These are phyloP conservation scores for Pelecanoides urinatrix DNA, from an alignment of 2,113 vertebrate species.

Conservation along the genomic window DNA sequence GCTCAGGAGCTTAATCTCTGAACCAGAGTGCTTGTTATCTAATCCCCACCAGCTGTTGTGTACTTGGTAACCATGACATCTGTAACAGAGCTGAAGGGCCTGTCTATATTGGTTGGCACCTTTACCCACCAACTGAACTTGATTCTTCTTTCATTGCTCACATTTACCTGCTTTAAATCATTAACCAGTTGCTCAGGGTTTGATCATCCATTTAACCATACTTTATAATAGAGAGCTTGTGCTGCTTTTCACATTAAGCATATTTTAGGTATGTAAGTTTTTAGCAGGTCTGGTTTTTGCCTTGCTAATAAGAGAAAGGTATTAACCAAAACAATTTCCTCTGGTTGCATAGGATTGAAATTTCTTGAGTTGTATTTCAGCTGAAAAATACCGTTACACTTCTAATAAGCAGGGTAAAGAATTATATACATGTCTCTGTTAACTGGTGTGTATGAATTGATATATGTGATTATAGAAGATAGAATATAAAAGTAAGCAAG, in stretches of 20 bases:
- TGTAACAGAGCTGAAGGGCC: slow-evolving; percentile 53
- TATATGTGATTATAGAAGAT: background rate
- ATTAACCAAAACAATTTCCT: background rate
- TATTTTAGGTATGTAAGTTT: background rate
- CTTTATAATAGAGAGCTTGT: background rate
- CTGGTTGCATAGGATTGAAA: background rate
- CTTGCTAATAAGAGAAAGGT: background rate
- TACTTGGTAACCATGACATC: slow-evolving; percentile 64
- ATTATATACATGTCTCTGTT: background rate
- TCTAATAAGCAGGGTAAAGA: background rate
- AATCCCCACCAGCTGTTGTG: slow-evolving; percentile 67
- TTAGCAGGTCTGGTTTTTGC: background rate
- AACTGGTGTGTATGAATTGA: background rate
- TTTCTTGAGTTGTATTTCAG: background rate
- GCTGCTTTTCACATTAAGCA: background rate
- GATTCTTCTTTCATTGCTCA: slow-evolving; percentile 26
- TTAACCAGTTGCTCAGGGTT: slow-evolving; percentile 25
- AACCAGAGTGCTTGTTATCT: slow-evolving; percentile 59
- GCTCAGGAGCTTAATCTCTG: slow-evolving; percentile 59
- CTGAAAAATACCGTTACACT: background rate
- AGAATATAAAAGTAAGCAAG: background rate
- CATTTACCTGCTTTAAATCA: slow-evolving; percentile 51
- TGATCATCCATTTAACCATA: slow-evolving; percentile 17
- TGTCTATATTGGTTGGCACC: slow-evolving; percentile 44
- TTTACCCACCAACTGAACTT: slow-evolving; percentile 46